Evolutionary conservation across 2,113 vertebrate genomes (phyloP).

Genomic region (Circaetus gallicus): DNA sequence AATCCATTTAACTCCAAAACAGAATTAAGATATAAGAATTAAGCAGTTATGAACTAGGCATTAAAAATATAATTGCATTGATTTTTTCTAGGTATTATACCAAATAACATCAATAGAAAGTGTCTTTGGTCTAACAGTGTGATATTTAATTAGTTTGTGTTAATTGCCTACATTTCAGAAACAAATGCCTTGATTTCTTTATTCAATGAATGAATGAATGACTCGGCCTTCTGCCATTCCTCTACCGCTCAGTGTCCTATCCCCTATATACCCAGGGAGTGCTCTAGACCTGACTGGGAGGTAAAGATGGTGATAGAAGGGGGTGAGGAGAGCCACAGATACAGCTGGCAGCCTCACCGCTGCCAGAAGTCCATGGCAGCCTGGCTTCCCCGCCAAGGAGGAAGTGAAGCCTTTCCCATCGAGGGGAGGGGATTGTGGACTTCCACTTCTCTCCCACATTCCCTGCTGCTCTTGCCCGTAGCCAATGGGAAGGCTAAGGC

Average conservation of each 20-base stretch:
- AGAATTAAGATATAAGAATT: background rate
- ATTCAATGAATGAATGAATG: background rate
- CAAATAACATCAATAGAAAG: background rate
- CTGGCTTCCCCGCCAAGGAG: background rate
- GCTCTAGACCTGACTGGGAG: background rate
- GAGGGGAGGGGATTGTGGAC: background rate
- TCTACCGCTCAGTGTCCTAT: background rate
- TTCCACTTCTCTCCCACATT: background rate
- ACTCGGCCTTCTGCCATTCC: background rate
- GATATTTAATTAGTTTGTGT: background rate
- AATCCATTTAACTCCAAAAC: background rate
- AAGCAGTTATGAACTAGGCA: background rate
- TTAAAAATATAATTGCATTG: background rate
- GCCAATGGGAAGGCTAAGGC: background rate
- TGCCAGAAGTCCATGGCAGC: background rate
- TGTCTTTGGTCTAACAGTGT: background rate
- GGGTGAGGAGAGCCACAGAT: background rate
- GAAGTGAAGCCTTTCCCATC: fast-evolving
- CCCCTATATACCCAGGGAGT: fast-evolving
- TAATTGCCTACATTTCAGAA: background rate
- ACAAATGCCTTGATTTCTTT: background rate
- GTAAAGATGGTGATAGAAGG: background rate
- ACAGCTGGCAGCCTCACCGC: background rate
- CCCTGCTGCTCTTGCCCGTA: no score
- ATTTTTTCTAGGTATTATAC: background rate